phyloP scores from a whole-genome alignment of 2,888 invertebrate genomes.

The Sminthurides aquaticus region DNA sequence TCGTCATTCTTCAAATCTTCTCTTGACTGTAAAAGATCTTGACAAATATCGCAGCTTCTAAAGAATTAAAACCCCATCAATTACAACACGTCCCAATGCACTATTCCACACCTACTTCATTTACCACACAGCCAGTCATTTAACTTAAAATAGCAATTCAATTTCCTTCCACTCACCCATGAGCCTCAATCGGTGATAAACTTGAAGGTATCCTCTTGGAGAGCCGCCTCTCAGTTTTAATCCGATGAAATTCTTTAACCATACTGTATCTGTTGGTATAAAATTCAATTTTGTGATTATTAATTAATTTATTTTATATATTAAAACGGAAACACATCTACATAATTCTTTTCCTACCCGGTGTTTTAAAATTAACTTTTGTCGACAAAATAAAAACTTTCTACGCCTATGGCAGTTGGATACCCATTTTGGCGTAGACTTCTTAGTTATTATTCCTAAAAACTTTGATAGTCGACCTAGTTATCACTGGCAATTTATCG shows the following conservation, averaged over 20 bases:
- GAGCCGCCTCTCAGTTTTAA: constrained; percentile 42
- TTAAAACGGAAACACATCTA: neutral
- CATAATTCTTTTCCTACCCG: too few relatives aligned
- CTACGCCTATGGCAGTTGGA: too few relatives aligned
- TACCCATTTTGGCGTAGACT: too few relatives aligned
- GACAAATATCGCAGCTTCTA: constrained; percentile 41
- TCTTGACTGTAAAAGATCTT: constrained; percentile 34
- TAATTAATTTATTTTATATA: neutral
- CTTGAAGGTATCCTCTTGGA: constrained; percentile 29
- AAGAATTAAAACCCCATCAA: constrained; percentile 17
- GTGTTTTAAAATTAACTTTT: too few relatives aligned
- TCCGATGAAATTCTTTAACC: constrained; percentile 44
- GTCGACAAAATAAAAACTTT: too few relatives aligned
- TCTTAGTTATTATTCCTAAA: too few relatives aligned
- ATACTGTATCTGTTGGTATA: constrained; percentile 39
- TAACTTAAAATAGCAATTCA: neutral
- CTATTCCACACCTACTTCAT: too few relatives aligned
- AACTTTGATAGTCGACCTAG: too few relatives aligned
- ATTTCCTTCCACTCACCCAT: constrained; percentile 1
- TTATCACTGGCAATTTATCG: too few relatives aligned
- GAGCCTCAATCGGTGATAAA: neutral
- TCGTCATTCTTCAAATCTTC: constrained; percentile 24
- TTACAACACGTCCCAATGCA: too few relatives aligned
- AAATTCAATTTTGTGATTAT: neutral
- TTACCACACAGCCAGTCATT: too few relatives aligned